Evolutionary conservation across 2,113 vertebrate species (phyloP).

Genomic region (Anoura caudifer): DNA sequence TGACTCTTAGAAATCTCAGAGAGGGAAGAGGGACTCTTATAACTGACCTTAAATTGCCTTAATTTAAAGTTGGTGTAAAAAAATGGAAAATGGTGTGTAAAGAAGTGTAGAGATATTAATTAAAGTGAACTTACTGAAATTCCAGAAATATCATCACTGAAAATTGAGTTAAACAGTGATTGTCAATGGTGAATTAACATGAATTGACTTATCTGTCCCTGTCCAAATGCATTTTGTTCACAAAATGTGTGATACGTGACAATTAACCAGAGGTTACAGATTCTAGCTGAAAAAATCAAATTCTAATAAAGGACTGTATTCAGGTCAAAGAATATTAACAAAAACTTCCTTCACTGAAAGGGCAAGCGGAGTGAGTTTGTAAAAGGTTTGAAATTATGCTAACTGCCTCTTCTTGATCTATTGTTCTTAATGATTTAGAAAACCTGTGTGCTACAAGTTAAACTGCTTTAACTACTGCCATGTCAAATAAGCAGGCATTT

Average conservation of each 20-base stretch:
- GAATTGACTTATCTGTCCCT: slow-evolving; percentile 60
- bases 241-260: slow-evolving; percentile 54
- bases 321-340: slow-evolving; percentile 59
- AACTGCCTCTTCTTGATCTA: slow-evolving; percentile 41
- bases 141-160: slow-evolving; percentile 61
- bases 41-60: slow-evolving; percentile 36
- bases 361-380: slow-evolving; percentile 6
- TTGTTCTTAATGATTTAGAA: slow-evolving; percentile 30
- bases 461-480: neutral
- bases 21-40: slow-evolving; percentile 2
- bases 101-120: slow-evolving; percentile 59
- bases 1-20: slow-evolving; percentile 32
- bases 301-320: slow-evolving; percentile 30
- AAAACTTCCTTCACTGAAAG: slow-evolving; percentile 37
- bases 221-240: slow-evolving; percentile 57
- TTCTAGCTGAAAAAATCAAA: slow-evolving; percentile 29
- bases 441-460: slow-evolving; percentile 27
- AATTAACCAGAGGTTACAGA: slow-evolving; percentile 52
- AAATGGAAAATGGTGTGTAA: slow-evolving; percentile 61
- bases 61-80: slow-evolving; percentile 55
- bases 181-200: slow-evolving; percentile 61
- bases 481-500: slow-evolving; percentile 28
- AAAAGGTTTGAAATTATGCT: slow-evolving; percentile 14
- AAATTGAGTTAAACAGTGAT: slow-evolving; percentile 63
- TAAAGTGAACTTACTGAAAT: slow-evolving; percentile 60